Evolutionary conservation across 2,113 vertebrate species (phyloP), one percentile per base, ranked within the genome.

Genomic region (Toxotes chatareus): DNA sequence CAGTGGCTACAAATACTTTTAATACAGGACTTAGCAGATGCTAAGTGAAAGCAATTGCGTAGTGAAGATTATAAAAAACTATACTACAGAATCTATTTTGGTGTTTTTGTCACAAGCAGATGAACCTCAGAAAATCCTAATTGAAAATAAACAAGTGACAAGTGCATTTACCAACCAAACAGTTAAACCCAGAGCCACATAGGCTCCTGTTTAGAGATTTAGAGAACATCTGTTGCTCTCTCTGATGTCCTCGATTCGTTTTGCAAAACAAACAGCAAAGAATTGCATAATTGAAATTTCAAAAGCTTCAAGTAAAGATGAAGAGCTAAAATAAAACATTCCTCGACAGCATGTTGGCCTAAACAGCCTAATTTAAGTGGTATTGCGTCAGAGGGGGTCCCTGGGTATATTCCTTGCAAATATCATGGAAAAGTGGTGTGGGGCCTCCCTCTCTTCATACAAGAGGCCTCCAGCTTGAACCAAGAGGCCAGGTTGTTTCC

Each of bases 351-450:
- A 79, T 82, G 57, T 82, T 88, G 89, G 89, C 85, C 49, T 17
- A 63, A 89, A 71, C 14, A 4, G 60, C 23, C 36, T 61, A 8
- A 56, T 80, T 89, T 81, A 61, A 88, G 84, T 72, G 82, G 55
- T 59, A 60, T 90, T 94, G 87, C 88, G 57, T 94, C 88, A 92
- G 72, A 73, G 55, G 87, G 88, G 88, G 82, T 88, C 87, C 91
- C 90, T 79, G 83, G 62, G 71, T 90, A 57, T 86, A 77, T 85
- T 92, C 89, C 80, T 79, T 86, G 44, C 7, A 57, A 83, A 89
- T 70, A 89, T 91, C 57, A 79, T 86, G 75, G 60, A 91, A 91
- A 89, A 77, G 77, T 31, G 0, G 67, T 5, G 68, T 40, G 73
- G 68, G 82, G 88, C 82, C 71, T 76, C 65, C 34, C 76, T 76